These are phyloP conservation scores for Cisticola juncidis DNA, from an alignment of 2,113 vertebrate species.

Conservation along the genomic window DNA sequence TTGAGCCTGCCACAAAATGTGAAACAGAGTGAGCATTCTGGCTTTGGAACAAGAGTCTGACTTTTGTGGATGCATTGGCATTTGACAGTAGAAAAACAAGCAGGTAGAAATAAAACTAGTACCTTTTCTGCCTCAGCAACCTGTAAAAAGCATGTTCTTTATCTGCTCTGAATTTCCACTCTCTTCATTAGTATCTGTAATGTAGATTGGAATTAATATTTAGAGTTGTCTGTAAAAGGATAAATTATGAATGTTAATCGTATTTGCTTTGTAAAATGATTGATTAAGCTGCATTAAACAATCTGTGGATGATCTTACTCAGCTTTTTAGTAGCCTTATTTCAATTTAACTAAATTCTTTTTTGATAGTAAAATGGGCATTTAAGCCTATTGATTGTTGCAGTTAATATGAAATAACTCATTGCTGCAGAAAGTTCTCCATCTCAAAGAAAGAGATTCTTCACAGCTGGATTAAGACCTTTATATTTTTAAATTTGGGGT, in stretches of 20 bases:
- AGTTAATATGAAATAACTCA: neutral
- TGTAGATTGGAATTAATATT: neutral
- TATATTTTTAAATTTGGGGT: neutral
- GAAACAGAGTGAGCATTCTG: neutral
- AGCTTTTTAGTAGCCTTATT: neutral
- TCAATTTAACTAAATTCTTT: neutral
- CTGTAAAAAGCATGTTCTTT: neutral
- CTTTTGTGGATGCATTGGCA: neutral
- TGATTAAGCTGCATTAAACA: neutral
- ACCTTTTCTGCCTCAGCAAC: neutral
- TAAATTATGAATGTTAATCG: neutral
- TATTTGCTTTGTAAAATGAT: neutral
- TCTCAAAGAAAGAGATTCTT: neutral
- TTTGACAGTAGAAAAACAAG: neutral
- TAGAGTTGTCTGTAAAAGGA: neutral
- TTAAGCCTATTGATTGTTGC: neutral
- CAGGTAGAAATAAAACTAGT: neutral
- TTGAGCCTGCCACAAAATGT: neutral
- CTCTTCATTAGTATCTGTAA: neutral
- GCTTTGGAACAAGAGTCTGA: neutral
- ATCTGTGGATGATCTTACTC: neutral
- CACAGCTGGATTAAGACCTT: neutral
- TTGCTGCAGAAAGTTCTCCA: neutral
- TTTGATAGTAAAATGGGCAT: neutral
- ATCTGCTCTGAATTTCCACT: neutral